Percentiles rank a stretch among this genome's conserved stretches.
These are phyloP conservation scores for Larimichthys polyactis DNA, from an alignment of 2,113 vertebrate genomes.

Conservation along the genomic window DNA sequence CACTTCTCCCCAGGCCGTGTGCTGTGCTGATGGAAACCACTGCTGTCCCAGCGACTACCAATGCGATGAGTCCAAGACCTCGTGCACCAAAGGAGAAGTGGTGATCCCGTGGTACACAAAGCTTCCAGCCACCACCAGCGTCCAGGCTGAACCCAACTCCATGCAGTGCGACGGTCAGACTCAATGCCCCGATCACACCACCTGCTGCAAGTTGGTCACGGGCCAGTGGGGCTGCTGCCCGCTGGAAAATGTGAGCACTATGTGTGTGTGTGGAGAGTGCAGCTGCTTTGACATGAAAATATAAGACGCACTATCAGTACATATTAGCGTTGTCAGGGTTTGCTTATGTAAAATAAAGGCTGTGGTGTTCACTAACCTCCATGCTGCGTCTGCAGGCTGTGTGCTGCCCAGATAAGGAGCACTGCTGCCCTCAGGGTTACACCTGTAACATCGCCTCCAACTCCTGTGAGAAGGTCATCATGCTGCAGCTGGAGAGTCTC, in stretches of 20 bases:
- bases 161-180: slow-evolving; percentile 40
- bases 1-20: slow-evolving; percentile 78
- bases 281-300: slow-evolving; percentile 24
- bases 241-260: slow-evolving; percentile 63
- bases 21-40: slow-evolving; percentile 77
- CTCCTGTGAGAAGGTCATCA: slow-evolving; percentile 65
- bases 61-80: slow-evolving; percentile 42
- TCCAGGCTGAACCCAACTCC: not conserved
- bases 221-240: slow-evolving; percentile 82
- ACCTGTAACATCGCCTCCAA: slow-evolving; percentile 64
- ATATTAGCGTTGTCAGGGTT: not conserved
- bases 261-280: not conserved
- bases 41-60: slow-evolving; percentile 79
- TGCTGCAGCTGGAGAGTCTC: slow-evolving; percentile 61
- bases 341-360: slow-evolving; percentile 2
- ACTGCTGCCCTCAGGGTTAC: slow-evolving; percentile 87
- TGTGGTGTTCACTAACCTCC: not conserved
- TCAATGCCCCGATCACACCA: slow-evolving; percentile 62
- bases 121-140: slow-evolving; percentile 39
- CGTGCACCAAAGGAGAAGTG: slow-evolving; percentile 68
- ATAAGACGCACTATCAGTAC: not conserved
- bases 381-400: slow-evolving; percentile 65
- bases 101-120: slow-evolving; percentile 84
- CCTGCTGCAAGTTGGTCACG: slow-evolving; percentile 71
- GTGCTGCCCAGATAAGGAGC: slow-evolving; percentile 80